A percentile compares a stretch with the other conserved stretches of the same genome.
Conservation (phyloP, 2,888 invertebrate species). For the Parnassius glacialis region DNA sequence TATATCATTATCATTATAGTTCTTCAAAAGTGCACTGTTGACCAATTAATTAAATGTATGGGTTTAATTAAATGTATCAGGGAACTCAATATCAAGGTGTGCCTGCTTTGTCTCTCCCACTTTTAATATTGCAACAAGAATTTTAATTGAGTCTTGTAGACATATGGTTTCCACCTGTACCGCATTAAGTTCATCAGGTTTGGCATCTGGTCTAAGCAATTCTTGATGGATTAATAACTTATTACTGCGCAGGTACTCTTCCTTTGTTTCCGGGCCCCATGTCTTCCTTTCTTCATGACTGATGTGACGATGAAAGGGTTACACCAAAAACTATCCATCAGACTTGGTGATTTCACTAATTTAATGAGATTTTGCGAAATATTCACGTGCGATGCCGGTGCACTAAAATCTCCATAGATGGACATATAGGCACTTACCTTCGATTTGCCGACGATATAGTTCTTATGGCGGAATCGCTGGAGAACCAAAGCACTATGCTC, state of each 20-base stretch:
- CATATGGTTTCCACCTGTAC: slow-evolving; percentile 90
- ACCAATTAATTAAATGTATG: too few relatives aligned
- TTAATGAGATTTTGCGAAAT: slow-evolving; percentile 82
- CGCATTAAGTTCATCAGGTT: slow-evolving; percentile 89
- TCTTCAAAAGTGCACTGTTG: too few relatives aligned
- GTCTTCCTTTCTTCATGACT: slow-evolving; percentile 87
- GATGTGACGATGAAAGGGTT: slow-evolving; percentile 87
- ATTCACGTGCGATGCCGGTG: slow-evolving; percentile 77
- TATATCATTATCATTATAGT: too few relatives aligned
- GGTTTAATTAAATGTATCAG: slow-evolving; percentile 86
- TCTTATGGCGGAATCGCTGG: too few relatives aligned
- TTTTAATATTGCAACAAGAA: slow-evolving; percentile 91
- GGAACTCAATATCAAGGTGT: slow-evolving; percentile 91
- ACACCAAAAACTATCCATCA: slow-evolving; percentile 91
- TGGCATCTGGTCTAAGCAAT: slow-evolving; percentile 90
- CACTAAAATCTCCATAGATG: slow-evolving; percentile 62
- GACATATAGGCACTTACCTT: too few relatives aligned
- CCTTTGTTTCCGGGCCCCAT: slow-evolving; percentile 91
- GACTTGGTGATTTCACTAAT: slow-evolving; percentile 88
- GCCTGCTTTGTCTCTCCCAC: slow-evolving; percentile 88
- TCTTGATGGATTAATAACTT: slow-evolving; percentile 88
- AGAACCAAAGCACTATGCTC: too few relatives aligned
- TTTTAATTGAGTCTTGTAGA: slow-evolving; percentile 88
- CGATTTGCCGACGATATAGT: too few relatives aligned
- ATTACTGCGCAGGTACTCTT: slow-evolving; percentile 87